phyloP scores from a whole-genome alignment of 2,797 vertebrate species.

The Anas acuta region DNA sequence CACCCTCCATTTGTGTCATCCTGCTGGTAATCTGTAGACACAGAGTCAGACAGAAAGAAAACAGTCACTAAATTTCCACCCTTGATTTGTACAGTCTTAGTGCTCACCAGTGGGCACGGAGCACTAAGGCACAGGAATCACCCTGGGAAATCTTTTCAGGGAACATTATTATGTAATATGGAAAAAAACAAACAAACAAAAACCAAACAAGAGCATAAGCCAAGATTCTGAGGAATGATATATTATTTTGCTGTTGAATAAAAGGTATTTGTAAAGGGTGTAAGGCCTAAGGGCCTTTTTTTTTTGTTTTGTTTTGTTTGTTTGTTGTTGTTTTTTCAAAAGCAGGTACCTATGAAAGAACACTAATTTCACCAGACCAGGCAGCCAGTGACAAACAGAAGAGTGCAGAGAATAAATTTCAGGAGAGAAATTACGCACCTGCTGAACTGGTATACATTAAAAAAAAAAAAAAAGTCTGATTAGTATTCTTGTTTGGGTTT shows the following conservation, averaged over 20 bases:
- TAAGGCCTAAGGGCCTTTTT: neutral
- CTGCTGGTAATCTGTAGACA: too few relatives aligned
- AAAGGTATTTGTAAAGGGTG: conserved; percentile 6
- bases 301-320: neutral
- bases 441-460: neutral
- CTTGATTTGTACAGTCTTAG: neutral
- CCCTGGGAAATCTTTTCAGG: neutral
- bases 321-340: neutral
- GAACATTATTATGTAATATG: conserved; percentile 20
- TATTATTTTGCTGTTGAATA: neutral
- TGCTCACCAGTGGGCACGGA: neutral
- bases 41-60: neutral
- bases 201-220: neutral
- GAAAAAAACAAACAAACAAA: neutral
- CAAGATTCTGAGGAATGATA: conserved; percentile 29
- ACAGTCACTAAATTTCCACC: neutral
- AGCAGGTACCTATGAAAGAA: neutral
- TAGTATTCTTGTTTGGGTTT: neutral
- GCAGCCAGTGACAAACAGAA: neutral
- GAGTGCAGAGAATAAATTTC: neutral
- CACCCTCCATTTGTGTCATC: too few relatives aligned
- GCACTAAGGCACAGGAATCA: neutral
- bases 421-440: neutral
- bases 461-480: neutral
- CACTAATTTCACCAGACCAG: neutral